phyloP scores from a whole-genome alignment of 2,888 invertebrate genomes.

The Graphium colonna region DNA sequence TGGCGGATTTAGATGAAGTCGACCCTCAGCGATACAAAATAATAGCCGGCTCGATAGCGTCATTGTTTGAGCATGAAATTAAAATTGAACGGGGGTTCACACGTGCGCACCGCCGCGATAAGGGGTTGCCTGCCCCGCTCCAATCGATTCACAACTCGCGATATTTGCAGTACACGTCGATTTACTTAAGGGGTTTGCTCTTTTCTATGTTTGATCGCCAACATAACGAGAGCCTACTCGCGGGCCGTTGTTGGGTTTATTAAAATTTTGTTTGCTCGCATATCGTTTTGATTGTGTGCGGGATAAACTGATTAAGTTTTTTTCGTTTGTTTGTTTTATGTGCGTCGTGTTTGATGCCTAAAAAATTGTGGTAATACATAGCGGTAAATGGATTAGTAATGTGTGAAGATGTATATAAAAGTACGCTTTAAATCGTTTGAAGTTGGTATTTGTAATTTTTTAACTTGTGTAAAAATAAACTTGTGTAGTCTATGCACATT shows the following conservation, averaged over 20 bases:
- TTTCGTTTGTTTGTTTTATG: not conserved
- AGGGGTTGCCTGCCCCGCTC: conserved; percentile 61
- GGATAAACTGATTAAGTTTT: conserved; percentile 11
- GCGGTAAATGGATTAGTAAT: too few relatives aligned
- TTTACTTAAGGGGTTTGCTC: conserved; percentile 70
- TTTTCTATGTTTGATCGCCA: conserved; percentile 65
- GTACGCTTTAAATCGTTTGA: too few relatives aligned
- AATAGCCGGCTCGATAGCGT: conserved; percentile 76
- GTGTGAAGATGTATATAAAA: too few relatives aligned
- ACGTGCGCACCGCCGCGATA: conserved; percentile 75
- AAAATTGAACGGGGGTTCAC: conserved; percentile 78
- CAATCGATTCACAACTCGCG: conserved; percentile 63
- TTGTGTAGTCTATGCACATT: too few relatives aligned
- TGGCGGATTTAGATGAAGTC: conserved; percentile 75
- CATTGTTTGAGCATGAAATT: conserved; percentile 81
- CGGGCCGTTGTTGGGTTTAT: conserved; percentile 45
- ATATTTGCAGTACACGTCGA: conserved; percentile 57
- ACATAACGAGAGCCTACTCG: conserved; percentile 44
- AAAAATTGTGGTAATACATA: not conserved
- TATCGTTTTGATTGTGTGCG: conserved; percentile 32
- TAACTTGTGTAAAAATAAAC: too few relatives aligned
- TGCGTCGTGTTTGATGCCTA: not conserved
- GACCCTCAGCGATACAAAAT: conserved; percentile 76
- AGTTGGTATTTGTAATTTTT: too few relatives aligned
- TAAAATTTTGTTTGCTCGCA: conserved; percentile 40